Evolutionary conservation across 2,888 invertebrate genomes (phyloP), one percentile per base, ranked within the genome.

Genomic region (Acleris literana): DNA sequence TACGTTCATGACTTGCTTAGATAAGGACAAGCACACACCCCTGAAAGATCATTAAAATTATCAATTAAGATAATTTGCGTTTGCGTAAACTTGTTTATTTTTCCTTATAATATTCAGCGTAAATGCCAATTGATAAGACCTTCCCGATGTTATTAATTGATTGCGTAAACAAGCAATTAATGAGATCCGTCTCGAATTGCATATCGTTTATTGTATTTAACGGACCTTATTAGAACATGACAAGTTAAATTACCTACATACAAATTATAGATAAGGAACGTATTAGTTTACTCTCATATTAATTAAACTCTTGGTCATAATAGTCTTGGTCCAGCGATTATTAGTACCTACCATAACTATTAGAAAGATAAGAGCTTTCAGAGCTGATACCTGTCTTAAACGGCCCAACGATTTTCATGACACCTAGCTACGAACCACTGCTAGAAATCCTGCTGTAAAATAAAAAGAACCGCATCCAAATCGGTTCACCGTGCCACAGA

Each of bases 51-150:
- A 60, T 61, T 66, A 61, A 65, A 44, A 57, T 44, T 29, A 48
- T 65, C 54, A 49, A 60, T 61, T 61, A 60, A 51, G 46, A 61
- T 61, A 46, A 66, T 39, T 59, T 33, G 33, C 56, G 18, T 58
- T 17, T 62, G 33, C 52, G 52, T 57, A 6, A 7, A 51, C 52
- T 66, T 62, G 66, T 66, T 66, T 53, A 51, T 66, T 51, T 62
- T 62, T 62, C 56, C 61, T 57, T 25, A n/a, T 61, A 44, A 25
- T 51, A 33, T 65, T 55, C 61, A 66, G 56, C 54, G 55, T 60
- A 61, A 43, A 56, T 55, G 16, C 61, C 51, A 44, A 61, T 60
- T 61, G 61, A 66, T 61, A 66, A 56, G 61, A 17, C 59, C 51
- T 55, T 53, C 46, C 13, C 29, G 55, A 55, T 55, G 60, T 59